phyloP scores from a whole-genome alignment of 92 coral and sea anemone species.

The Actinernus sp. region DNA sequence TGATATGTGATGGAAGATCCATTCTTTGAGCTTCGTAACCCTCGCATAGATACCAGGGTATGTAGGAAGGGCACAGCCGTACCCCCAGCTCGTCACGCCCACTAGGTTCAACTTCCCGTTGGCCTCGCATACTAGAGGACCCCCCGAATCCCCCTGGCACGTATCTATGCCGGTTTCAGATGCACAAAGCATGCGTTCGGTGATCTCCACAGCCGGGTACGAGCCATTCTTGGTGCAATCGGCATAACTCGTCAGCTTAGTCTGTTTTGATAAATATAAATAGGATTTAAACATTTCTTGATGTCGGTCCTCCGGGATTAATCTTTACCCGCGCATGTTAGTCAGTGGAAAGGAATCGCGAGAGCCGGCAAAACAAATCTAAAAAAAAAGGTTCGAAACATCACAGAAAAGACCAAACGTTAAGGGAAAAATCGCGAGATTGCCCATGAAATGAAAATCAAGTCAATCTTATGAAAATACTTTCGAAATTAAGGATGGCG shows the following conservation, averaged over 20 bases:
- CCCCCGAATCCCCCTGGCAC: constrained; percentile 90
- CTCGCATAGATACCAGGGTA: constrained; percentile 85
- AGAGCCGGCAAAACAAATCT: too few species aligned
- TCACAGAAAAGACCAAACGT: too few species aligned
- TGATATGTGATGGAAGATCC: constrained; percentile 66
- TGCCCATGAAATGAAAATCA: too few species aligned
- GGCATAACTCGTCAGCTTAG: constrained; percentile 47
- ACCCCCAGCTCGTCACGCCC: constrained; percentile 96
- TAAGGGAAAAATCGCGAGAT: too few species aligned
- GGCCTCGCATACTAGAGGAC: constrained; percentile 92
- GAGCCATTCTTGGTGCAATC: constrained; percentile 86
- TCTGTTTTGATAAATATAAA: too few species aligned
- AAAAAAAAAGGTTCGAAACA: too few species aligned
- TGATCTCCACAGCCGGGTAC: constrained; percentile 39
- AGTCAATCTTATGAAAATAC: too few species aligned
- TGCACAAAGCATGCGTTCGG: constrained; percentile 79
- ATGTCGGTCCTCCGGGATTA: too few species aligned
- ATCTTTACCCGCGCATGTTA: too few species aligned
- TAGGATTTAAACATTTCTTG: too few species aligned
- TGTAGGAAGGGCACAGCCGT: constrained; percentile 77
- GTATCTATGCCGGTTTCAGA: constrained; percentile 67
- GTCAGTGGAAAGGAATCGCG: too few species aligned
- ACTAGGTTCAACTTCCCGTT: constrained; percentile 81
- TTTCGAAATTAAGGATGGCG: too few species aligned
- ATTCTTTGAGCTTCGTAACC: constrained; percentile 62